Percentiles rank a stretch among this genome's conserved stretches.
phyloP scores from a whole-genome alignment of 2,888 invertebrate species.

The Dryobotodes eremita region DNA sequence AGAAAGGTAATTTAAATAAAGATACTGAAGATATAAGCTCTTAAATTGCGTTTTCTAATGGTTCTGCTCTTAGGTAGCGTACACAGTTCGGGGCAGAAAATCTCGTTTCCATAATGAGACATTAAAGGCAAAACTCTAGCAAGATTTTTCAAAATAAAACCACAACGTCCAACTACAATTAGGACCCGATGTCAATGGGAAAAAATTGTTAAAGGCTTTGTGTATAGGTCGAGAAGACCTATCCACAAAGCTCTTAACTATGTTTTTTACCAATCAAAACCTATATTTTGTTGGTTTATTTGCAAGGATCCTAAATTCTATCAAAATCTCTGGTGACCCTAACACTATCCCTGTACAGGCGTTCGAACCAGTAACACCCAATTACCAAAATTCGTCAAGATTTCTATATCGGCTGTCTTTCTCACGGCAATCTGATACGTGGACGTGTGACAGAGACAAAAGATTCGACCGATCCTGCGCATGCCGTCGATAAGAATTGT shows the following conservation, averaged over 20 bases:
- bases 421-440: conserved; percentile 22
- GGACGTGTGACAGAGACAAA: conserved; percentile 45
- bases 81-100: not conserved
- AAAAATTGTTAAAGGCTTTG: not conserved
- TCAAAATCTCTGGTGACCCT: conserved; percentile 40
- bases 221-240: not conserved
- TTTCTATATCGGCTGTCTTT: conserved; percentile 54
- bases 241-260: not conserved
- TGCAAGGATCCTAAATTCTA: conserved; percentile 18
- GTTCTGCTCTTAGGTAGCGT: not conserved
- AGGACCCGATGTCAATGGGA: not conserved
- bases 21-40: not conserved
- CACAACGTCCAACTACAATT: too few relatives aligned
- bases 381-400: conserved; percentile 67
- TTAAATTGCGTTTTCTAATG: not conserved
- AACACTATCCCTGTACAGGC: conserved; percentile 37
- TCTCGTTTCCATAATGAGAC: not conserved
- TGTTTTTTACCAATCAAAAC: not conserved
- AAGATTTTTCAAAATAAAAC: not conserved
- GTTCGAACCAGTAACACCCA: conserved; percentile 58
- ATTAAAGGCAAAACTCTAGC: not conserved
- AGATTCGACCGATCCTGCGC: conserved; percentile 9
- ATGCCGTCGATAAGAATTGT: conserved; percentile 34
- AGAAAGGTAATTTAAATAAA: not conserved
- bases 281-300: not conserved